Conservation (phyloP, 2,113 vertebrate genomes). For the Syngnathus typhle region DNA sequence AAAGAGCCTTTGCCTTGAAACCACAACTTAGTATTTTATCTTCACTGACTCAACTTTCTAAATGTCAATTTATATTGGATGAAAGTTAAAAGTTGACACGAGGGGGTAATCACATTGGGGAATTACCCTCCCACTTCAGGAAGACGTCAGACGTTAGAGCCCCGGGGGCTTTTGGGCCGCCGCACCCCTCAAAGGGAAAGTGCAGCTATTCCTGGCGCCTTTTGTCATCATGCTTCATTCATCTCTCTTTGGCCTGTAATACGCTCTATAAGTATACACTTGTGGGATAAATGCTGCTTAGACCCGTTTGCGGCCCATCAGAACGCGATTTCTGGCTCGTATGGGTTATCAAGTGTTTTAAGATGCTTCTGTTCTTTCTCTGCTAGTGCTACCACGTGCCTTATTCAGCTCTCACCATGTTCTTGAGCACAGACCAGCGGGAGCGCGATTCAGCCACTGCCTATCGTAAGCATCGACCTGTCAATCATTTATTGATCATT, state of each 20-base stretch:
- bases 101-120: slow-evolving; percentile 1
- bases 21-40: not conserved
- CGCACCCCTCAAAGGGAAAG: slow-evolving; percentile 42
- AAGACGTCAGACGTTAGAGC: slow-evolving; percentile 33
- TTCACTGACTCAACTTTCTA: not conserved
- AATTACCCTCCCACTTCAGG: slow-evolving; percentile 40
- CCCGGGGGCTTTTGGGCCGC: slow-evolving; percentile 25
- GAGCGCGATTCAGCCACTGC: slow-evolving; percentile 93
- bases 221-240: slow-evolving; percentile 50
- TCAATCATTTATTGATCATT: not conserved
- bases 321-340: not conserved
- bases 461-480: slow-evolving; percentile 74
- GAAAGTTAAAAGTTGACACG: slow-evolving; percentile 16
- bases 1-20: not conserved
- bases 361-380: not conserved
- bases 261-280: slow-evolving; percentile 67
- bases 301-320: slow-evolving; percentile 7
- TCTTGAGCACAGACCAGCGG: slow-evolving; percentile 83
- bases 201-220: slow-evolving; percentile 53
- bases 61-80: not conserved
- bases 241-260: slow-evolving; percentile 48
- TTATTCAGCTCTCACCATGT: slow-evolving; percentile 95
- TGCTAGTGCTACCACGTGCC: slow-evolving; percentile 88
- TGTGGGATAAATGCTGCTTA: slow-evolving; percentile 65
- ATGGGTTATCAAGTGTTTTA: not conserved